These are phyloP conservation scores for Reinhardtius hippoglossoides DNA, from an alignment of 2,113 vertebrate species.

Conservation along the genomic window DNA sequence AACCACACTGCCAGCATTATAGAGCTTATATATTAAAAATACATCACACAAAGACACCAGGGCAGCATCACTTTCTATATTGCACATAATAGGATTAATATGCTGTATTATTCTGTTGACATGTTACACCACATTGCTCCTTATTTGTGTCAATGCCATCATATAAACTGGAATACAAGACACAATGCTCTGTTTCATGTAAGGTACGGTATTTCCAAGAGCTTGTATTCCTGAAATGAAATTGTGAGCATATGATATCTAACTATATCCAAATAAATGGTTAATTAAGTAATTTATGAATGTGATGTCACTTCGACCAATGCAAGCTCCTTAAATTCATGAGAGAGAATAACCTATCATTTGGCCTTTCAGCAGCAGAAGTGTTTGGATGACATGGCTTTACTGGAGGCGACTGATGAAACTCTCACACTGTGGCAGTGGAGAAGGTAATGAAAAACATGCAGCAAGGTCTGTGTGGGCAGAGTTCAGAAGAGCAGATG, in stretches of 20 bases:
- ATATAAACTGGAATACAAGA: background rate
- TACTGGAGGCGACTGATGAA: background rate
- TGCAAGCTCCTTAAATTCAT: background rate
- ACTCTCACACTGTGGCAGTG: slow-evolving; percentile 1
- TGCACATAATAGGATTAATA: background rate
- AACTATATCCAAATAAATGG: background rate
- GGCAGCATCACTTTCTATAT: background rate
- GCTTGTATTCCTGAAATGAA: background rate
- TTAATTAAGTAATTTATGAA: background rate
- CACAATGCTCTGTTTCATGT: background rate
- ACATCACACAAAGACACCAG: background rate
- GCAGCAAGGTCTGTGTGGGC: slow-evolving; percentile 26
- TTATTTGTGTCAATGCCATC: background rate
- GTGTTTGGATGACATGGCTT: background rate
- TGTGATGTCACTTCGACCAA: background rate
- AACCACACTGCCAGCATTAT: background rate
- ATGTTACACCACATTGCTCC: background rate
- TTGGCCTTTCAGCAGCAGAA: background rate
- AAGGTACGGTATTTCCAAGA: background rate
- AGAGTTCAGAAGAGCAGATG: slow-evolving; percentile 58
- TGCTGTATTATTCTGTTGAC: background rate
- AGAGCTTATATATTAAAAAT: background rate
- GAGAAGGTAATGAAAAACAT: slow-evolving; percentile 61
- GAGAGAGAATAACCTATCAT: background rate
- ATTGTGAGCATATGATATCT: background rate